Conservation (phyloP, 37 sponge, comb jelly and placozoan species). For the Spongilla lacustris region DNA sequence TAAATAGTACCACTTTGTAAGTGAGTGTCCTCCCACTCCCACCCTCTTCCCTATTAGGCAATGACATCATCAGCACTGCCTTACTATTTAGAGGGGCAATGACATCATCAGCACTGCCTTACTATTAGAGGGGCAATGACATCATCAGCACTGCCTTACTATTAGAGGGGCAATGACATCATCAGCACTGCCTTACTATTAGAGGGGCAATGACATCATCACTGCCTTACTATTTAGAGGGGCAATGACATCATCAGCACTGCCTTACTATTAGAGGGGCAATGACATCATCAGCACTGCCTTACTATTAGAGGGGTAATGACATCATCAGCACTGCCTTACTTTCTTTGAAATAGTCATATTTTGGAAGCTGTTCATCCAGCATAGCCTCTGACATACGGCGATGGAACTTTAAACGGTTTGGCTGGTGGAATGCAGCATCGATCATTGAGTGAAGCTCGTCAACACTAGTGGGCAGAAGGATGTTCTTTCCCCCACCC, state of each 20-base stretch:
- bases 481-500: conserved; percentile 30
- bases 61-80: not conserved
- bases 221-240: conserved; percentile 63
- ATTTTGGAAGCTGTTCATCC: conserved; percentile 39
- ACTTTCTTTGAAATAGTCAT: conserved; percentile 54
- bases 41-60: not conserved
- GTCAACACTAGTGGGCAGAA: conserved; percentile 44
- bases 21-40: not conserved
- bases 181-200: conserved; percentile 39
- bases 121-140: conserved; percentile 45
- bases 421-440: conserved; percentile 50
- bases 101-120: not conserved
- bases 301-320: conserved; percentile 66
- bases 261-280: conserved; percentile 59
- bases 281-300: not conserved
- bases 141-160: conserved; percentile 32
- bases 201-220: not conserved
- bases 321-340: not conserved
- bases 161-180: not conserved
- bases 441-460: conserved; percentile 74
- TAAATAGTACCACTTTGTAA: not conserved
- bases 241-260: not conserved
- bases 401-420: conserved; percentile 30
- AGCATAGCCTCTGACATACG: conserved; percentile 60
- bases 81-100: too few relatives aligned